Conservation (phyloP, 2,113 vertebrate genomes). For the Microtus oregoni region DNA sequence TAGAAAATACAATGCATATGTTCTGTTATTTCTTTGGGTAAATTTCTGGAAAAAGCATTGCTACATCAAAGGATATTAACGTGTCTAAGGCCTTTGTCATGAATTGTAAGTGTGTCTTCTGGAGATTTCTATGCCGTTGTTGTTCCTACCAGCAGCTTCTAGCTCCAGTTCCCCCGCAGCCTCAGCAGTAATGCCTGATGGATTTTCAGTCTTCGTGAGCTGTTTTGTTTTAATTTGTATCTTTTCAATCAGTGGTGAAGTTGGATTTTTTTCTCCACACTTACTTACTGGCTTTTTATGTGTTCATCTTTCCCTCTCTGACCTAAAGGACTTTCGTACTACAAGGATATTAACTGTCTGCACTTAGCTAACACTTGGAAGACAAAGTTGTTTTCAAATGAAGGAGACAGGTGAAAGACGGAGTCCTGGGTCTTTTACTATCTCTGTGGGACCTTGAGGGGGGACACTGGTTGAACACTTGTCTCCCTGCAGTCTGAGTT, state of each 20-base stretch:
- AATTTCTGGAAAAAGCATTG: neutral
- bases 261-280: neutral
- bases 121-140: neutral
- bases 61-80: neutral
- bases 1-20: neutral
- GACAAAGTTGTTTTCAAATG: neutral
- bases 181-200: neutral
- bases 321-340: neutral
- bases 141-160: neutral
- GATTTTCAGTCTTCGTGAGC: neutral
- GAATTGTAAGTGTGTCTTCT: neutral
- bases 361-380: neutral
- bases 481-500: neutral
- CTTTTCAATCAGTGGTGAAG: neutral
- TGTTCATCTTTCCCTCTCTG: neutral
- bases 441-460: neutral
- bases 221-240: neutral
- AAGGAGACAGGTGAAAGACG: neutral
- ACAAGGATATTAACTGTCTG: neutral
- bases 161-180: neutral
- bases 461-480: neutral
- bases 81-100: neutral
- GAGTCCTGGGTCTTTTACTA: neutral
- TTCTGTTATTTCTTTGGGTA: slow-evolving; percentile 28
- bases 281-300: neutral